phyloP scores from a whole-genome alignment of 2,113 vertebrate genomes.

The Albula goreensis region DNA sequence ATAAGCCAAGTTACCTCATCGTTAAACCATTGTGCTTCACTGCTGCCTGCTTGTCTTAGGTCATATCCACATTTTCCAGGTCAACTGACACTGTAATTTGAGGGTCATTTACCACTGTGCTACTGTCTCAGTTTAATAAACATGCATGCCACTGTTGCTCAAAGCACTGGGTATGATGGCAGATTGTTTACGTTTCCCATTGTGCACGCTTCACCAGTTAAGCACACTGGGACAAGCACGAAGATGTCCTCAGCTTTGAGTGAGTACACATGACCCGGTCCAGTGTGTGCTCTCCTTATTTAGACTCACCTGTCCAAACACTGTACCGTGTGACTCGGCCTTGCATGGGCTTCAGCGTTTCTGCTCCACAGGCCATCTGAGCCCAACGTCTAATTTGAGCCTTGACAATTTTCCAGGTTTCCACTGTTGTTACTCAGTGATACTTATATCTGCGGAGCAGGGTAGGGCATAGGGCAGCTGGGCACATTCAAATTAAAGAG shows the following conservation, averaged over 20 bases:
- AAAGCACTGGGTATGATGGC: not conserved
- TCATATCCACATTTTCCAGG: not conserved
- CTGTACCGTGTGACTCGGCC: not conserved
- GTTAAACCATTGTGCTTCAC: too few species aligned
- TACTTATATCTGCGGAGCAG: not conserved
- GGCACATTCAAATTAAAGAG: not conserved
- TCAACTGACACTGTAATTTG: not conserved
- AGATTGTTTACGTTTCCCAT: not conserved
- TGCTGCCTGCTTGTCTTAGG: not conserved
- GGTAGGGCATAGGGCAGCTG: not conserved
- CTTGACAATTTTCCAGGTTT: constrained; percentile 35
- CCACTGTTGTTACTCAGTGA: not conserved
- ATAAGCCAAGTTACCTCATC: too few species aligned
- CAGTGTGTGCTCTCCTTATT: not conserved
- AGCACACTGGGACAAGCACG: not conserved
- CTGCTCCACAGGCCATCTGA: constrained; percentile 28
- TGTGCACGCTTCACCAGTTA: not conserved
- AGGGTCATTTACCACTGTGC: not conserved
- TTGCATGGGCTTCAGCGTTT: not conserved
- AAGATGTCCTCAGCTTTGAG: not conserved
- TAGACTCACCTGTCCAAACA: constrained; percentile 32
- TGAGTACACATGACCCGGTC: not conserved
- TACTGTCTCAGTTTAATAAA: not conserved
- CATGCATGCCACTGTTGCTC: not conserved
- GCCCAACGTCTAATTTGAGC: constrained; percentile 35